phyloP scores from a whole-genome alignment of 1,140 invertebrate genomes.

The Drosophila yakuba region DNA sequence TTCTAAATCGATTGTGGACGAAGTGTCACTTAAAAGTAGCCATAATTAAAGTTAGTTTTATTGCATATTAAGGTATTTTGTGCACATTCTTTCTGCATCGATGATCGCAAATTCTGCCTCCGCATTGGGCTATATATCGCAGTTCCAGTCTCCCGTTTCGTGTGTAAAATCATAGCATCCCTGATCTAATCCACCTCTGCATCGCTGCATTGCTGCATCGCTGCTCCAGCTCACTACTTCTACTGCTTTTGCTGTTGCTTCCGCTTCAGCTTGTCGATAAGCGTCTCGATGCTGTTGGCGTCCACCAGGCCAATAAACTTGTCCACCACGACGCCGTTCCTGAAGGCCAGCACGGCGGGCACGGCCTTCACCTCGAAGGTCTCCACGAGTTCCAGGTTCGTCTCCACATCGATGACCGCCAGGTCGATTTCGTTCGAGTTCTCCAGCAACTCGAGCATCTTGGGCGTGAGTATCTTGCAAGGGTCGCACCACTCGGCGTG shows the following conservation, averaged over 20 bases:
- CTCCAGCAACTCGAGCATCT: constrained; percentile 93
- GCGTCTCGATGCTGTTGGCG: constrained; percentile 92
- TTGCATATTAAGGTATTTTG: constrained; percentile 34
- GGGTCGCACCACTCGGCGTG: constrained; percentile 98
- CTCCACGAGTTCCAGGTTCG: constrained; percentile 91
- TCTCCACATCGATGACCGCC: constrained; percentile 96
- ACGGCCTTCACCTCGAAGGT: constrained; percentile 95
- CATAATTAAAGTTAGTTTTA: constrained; percentile 39
- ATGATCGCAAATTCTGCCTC: constrained; percentile 11
- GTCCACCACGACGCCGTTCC: constrained; percentile 94
- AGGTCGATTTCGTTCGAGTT: constrained; percentile 92
- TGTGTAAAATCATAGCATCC: constrained; percentile 24
- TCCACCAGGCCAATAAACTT: constrained; percentile 97
- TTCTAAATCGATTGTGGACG: constrained; percentile 1
- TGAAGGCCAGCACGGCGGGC: constrained; percentile 95
- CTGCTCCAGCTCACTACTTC: constrained; percentile 21
- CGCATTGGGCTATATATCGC: constrained; percentile 15
- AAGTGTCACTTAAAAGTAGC: constrained; percentile 3
- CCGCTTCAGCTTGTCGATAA: constrained; percentile 90
- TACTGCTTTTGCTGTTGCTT: constrained; percentile 74
- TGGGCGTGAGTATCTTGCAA: constrained; percentile 96
- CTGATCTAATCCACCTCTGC: not conserved
- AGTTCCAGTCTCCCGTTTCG: constrained; percentile 31
- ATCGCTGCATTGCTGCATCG: not conserved
- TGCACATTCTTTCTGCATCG: constrained; percentile 18